Conservation (phyloP, 1,140 invertebrate genomes). For the Calephelis nemesis region DNA sequence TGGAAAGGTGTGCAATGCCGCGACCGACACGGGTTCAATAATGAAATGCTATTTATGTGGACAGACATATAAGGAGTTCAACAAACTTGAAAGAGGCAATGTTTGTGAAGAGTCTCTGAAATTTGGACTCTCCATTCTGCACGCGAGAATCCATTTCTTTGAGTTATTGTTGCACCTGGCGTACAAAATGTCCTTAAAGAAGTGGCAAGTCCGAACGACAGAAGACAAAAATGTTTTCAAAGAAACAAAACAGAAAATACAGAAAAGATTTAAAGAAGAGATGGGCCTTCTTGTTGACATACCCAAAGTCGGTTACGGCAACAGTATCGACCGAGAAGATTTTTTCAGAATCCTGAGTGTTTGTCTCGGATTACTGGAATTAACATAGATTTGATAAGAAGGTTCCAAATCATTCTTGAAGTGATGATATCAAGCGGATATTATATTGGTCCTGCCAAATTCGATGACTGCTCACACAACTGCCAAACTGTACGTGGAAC, state of each 20-base stretch:
- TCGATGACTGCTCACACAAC: conserved; percentile 33
- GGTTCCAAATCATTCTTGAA: conserved; percentile 30
- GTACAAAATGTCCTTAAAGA: conserved; percentile 15
- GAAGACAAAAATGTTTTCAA: conserved; percentile 20
- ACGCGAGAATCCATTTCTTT: conserved; percentile 43
- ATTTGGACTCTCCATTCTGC: conserved; percentile 53
- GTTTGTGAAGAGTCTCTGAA: conserved; percentile 31
- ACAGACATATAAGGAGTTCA: conserved; percentile 44
- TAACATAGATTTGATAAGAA: conserved; percentile 36
- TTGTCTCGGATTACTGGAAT: conserved; percentile 44
- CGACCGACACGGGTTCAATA: conserved; percentile 2
- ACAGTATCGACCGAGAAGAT: conserved; percentile 56
- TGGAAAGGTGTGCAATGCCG: conserved; percentile 42
- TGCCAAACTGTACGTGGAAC: conserved; percentile 25
- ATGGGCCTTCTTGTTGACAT: conserved; percentile 42
- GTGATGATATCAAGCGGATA: conserved; percentile 11
- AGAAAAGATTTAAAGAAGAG: background rate
- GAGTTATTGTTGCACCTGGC: conserved; percentile 10
- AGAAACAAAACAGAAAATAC: conserved; percentile 28
- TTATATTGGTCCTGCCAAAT: conserved; percentile 33
- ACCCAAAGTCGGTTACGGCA: conserved; percentile 37
- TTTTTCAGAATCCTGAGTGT: conserved; percentile 44
- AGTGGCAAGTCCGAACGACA: conserved; percentile 4
- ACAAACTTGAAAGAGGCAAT: conserved; percentile 40
- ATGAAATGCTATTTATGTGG: conserved; percentile 54